Evolutionary conservation across 2,797 vertebrate genomes (phyloP).

Genomic region (Hoplostethus atlanticus): DNA sequence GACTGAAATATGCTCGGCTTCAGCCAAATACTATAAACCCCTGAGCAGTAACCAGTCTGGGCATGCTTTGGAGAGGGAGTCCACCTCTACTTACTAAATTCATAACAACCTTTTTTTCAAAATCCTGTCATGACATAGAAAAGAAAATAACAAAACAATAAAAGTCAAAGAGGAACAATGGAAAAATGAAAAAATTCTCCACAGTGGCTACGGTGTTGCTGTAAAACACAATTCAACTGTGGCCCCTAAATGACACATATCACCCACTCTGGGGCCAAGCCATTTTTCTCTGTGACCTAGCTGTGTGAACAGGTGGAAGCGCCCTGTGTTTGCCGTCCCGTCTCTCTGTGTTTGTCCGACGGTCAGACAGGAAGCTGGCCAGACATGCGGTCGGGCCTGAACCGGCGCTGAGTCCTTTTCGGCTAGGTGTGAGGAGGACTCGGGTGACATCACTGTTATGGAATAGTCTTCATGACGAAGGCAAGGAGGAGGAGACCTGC

Average conservation of each 20-base stretch:
- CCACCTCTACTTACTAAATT: constrained; percentile 18
- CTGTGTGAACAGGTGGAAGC: constrained; percentile 78
- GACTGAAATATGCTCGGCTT: constrained; percentile 45
- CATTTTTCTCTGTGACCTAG: constrained; percentile 45
- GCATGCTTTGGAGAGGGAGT: constrained; percentile 13
- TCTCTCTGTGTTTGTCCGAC: constrained; percentile 77
- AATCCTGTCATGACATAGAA: neutral
- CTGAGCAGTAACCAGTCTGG: constrained; percentile 21
- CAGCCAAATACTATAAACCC: constrained; percentile 47
- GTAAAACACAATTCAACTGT: constrained; percentile 4
- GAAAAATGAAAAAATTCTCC: neutral
- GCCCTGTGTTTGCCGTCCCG: constrained; percentile 62
- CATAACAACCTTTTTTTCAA: constrained; percentile 25
- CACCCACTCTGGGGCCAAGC: constrained; percentile 10
- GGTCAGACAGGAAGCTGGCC: constrained; percentile 84
- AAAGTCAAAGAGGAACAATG: neutral
- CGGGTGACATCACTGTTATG: constrained; percentile 74
- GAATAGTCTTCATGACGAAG: constrained; percentile 59
- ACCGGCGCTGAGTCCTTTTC: constrained; percentile 65
- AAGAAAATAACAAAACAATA: constrained; percentile 2
- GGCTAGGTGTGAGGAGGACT: constrained; percentile 76
- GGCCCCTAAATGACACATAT: constrained; percentile 9
- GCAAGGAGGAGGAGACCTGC: constrained; percentile 42
- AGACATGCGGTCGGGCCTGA: constrained; percentile 70
- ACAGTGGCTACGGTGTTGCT: neutral